These are phyloP conservation scores for Scaptomyza graminum DNA, from an alignment of 1,140 invertebrate genomes.

Conservation along the genomic window DNA sequence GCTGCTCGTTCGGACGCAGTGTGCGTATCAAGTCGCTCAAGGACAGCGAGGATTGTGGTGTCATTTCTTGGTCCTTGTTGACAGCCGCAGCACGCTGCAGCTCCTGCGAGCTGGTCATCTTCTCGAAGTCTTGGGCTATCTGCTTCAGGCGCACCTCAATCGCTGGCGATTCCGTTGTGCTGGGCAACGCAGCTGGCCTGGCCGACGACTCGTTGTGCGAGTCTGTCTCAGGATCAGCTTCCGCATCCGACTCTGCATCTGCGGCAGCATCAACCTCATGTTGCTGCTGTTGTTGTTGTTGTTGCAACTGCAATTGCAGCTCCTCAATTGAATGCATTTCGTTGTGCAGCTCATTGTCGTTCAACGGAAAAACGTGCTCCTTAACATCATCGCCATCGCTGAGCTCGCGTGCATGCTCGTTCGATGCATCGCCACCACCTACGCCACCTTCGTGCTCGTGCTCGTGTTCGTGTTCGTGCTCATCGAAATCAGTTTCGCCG, in stretches of 20 bases:
- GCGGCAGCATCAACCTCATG: constrained; percentile 46
- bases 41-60: constrained; percentile 78
- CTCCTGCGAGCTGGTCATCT: constrained; percentile 72
- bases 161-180: constrained; percentile 72
- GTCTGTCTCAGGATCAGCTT: constrained; percentile 51
- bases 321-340: constrained; percentile 75
- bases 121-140: constrained; percentile 82
- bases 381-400: constrained; percentile 54
- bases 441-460: constrained; percentile 45
- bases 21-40: constrained; percentile 82
- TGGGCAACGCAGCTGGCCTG: constrained; percentile 45
- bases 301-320: constrained; percentile 64
- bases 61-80: constrained; percentile 70
- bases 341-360: constrained; percentile 71
- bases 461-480: constrained; percentile 63
- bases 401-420: constrained; percentile 46
- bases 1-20: constrained; percentile 81
- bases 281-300: constrained; percentile 33
- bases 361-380: constrained; percentile 73
- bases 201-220: constrained; percentile 37
- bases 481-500: constrained; percentile 61
- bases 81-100: constrained; percentile 38
- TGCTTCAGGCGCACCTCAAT: constrained; percentile 82
- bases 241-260: constrained; percentile 40
- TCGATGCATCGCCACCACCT: constrained; percentile 32